A percentile compares a stretch with the other conserved stretches of the same genome.
phyloP scores from a whole-genome alignment of 2,113 vertebrate genomes.

The Monarcha castaneiventris region DNA sequence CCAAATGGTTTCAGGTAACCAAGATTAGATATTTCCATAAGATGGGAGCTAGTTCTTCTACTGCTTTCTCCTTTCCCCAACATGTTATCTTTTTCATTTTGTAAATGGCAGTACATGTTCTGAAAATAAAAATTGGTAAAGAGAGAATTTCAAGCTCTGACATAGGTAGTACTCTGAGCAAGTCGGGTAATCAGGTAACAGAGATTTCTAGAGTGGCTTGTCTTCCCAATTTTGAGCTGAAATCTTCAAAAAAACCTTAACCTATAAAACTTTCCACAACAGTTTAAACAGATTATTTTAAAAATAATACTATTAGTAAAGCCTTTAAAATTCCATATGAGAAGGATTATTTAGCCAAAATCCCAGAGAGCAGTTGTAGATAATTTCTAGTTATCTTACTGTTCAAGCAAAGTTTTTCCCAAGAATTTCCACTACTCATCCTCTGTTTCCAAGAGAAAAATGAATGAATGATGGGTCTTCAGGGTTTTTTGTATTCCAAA shows the following conservation, averaged over 20 bases:
- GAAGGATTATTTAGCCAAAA: not conserved
- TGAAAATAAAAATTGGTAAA: not conserved
- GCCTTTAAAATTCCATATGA: not conserved
- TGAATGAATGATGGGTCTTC: not conserved
- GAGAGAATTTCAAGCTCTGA: not conserved
- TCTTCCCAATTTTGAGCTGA: not conserved
- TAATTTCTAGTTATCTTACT: not conserved
- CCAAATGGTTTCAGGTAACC: not conserved
- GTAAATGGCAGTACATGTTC: not conserved
- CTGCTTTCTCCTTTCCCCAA: not conserved
- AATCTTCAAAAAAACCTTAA: not conserved
- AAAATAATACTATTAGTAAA: not conserved
- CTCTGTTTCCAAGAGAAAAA: not conserved
- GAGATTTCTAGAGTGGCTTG: not conserved
- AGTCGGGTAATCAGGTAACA: not conserved
- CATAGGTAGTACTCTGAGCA: not conserved
- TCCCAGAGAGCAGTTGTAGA: not conserved
- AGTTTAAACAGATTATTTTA: not conserved
- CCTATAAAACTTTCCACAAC: not conserved
- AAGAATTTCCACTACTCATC: not conserved
- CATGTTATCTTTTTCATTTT: not conserved
- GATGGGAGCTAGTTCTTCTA: not conserved
- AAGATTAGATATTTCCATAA: not conserved
- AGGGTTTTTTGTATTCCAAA: not conserved
- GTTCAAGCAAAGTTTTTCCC: not conserved